Evolutionary conservation across 2,888 invertebrate genomes (phyloP), one percentile per base, ranked within the genome.

Genomic region (Oxytorus armatus): DNA sequence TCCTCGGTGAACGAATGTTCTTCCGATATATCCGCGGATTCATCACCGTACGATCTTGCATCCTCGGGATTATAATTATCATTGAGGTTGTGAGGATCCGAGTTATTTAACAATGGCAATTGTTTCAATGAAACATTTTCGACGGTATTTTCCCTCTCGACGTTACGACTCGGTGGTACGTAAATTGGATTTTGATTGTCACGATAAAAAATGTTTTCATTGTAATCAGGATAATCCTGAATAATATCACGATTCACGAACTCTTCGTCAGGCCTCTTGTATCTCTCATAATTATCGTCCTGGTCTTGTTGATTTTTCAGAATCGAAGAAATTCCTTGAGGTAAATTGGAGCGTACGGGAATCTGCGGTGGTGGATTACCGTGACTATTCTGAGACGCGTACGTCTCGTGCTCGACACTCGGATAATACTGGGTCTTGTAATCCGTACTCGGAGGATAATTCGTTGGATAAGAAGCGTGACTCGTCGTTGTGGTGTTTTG

Each of bases 1-100:
- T 88, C 89, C 8, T 88, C 82, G 14, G 70, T 47, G 53, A 87
- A 82, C 3, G 23, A 42, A 0, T 63, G 57, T 42, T 59, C 68
- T 7, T 79, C 84, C 8, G 76, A 73, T 3, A 73, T 36, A 10
- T 77, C 76, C 0, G 23, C 16, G 4, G 68, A 76, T 18, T 68
- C 75, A 0, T n/a, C 11, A 10, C 63, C 59, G n/a, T 73, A 47
- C 0, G 66, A 73, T 49, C 57, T 57, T 3, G 14, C 7, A 3
- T 81, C 69, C 1, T 80, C 73, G 21, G 57, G 21, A 39, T 73
- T 55, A n/a, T 18, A 59, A 53, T 29, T 51, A 1, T 61, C 42
- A 8, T 5, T 14, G 1, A 33, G 10, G 8, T 29, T 0, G 7
- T 53, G 36, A 29, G 16, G 5, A 61, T 10, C 23, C 36, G 33